Conservation (phyloP, 2,113 vertebrate species). For the Cervus canadensis region DNA sequence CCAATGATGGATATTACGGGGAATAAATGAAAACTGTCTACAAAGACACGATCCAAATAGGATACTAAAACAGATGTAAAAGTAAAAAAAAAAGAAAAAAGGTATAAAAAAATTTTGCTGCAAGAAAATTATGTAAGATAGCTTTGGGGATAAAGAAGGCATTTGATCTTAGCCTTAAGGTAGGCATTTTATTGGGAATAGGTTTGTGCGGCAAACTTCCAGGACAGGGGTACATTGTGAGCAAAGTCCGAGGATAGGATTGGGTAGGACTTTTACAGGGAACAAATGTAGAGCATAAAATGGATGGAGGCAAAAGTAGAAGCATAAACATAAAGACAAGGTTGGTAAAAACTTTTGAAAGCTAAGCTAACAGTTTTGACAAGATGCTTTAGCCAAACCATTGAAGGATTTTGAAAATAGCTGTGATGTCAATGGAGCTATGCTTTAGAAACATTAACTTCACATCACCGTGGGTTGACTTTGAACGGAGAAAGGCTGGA, state of each 20-base stretch:
- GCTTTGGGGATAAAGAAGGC: background rate
- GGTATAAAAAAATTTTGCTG: background rate
- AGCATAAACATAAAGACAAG: background rate
- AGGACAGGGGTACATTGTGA: background rate
- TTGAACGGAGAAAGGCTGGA: background rate
- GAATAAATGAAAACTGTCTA: background rate
- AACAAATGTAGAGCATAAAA: background rate
- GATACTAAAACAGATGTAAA: background rate
- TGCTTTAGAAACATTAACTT: background rate
- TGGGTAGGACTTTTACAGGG: background rate
- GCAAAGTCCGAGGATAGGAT: background rate
- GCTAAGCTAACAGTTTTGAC: background rate
- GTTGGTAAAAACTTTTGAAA: background rate
- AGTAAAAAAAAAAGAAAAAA: background rate
- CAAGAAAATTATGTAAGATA: background rate
- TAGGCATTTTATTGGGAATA: background rate
- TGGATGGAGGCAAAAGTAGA: background rate
- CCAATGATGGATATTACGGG: background rate
- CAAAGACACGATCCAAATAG: background rate
- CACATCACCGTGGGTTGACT: background rate
- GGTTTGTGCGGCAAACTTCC: background rate
- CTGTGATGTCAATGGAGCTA: background rate
- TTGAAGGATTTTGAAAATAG: conserved; percentile 1
- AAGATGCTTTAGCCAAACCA: background rate
- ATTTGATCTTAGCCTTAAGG: background rate